These are phyloP conservation scores for Leptinotarsa juncta DNA, from an alignment of 2,888 invertebrate genomes.

Conservation along the genomic window DNA sequence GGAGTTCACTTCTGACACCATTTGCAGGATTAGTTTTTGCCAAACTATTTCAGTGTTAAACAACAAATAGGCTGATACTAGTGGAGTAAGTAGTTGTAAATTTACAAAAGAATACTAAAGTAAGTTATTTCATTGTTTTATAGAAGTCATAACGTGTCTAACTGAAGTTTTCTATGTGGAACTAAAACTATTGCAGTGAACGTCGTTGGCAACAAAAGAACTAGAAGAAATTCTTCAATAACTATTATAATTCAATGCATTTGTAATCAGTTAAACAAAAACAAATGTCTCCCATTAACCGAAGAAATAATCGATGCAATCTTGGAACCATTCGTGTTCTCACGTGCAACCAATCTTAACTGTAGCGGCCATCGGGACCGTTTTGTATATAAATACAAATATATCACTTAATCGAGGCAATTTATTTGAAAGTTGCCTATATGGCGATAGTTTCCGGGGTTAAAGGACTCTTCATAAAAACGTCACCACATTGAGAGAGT, in stretches of 20 bases:
- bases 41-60: too few relatives aligned
- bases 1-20: too few relatives aligned
- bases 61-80: too few relatives aligned
- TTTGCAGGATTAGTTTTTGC: too few relatives aligned
- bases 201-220: too few relatives aligned
- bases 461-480: constrained; percentile 39
- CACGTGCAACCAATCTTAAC: constrained; percentile 8
- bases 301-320: neutral
- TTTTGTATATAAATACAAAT: neutral
- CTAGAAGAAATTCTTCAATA: too few relatives aligned
- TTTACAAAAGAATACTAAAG: too few relatives aligned
- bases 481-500: constrained; percentile 24
- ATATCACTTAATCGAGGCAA: constrained; percentile 8
- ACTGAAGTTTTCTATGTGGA: too few relatives aligned
- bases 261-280: neutral
- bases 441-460: constrained; percentile 40
- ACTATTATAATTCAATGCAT: neutral
- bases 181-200: too few relatives aligned
- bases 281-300: neutral
- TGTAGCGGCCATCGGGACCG: neutral
- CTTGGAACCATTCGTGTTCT: neutral
- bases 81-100: too few relatives aligned
- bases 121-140: too few relatives aligned
- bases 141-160: too few relatives aligned
- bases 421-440: constrained; percentile 15